Conservation (phyloP, 2,113 vertebrate genomes). For the Anoura caudifer region DNA sequence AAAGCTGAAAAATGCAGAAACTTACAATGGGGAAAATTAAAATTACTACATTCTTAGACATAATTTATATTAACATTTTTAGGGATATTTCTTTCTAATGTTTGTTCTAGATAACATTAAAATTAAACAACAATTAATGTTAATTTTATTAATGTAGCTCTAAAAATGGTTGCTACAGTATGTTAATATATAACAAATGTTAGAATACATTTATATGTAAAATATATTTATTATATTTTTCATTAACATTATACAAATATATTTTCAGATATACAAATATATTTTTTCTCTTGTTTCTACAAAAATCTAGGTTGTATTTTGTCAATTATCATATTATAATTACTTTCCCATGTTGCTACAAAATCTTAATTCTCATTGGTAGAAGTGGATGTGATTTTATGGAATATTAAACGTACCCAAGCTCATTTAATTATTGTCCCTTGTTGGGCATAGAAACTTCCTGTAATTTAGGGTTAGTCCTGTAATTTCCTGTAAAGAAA, state of each 20-base stretch:
- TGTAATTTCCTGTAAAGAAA: too few species aligned
- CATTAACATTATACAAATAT: neutral
- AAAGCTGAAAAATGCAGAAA: neutral
- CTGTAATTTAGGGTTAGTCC: neutral
- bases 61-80: neutral
- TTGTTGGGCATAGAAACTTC: neutral
- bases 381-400: neutral
- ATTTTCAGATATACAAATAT: neutral
- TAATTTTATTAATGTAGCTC: neutral
- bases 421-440: neutral
- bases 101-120: neutral
- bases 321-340: neutral
- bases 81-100: neutral
- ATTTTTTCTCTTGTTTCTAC: neutral
- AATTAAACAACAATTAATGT: neutral
- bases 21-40: neutral
- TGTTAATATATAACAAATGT: neutral
- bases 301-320: neutral
- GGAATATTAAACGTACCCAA: neutral
- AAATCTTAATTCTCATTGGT: neutral
- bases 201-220: neutral
- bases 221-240: neutral
- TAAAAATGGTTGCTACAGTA: neutral
- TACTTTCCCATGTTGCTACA: neutral
- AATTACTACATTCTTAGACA: neutral